phyloP scores from a whole-genome alignment of 1,140 invertebrate species.

The Drosophila mauritiana region DNA sequence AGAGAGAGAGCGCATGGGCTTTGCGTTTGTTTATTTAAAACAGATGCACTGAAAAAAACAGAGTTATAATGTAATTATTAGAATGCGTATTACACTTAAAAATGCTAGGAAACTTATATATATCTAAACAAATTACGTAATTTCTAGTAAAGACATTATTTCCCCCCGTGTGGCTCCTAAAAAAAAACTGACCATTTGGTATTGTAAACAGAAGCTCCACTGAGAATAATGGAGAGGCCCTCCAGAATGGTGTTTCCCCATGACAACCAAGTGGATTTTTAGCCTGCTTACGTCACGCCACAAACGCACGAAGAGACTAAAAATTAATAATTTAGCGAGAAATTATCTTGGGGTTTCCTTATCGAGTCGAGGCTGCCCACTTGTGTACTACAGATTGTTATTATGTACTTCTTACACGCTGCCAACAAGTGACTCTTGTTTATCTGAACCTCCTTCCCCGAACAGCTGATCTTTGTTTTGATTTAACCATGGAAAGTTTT shows the following conservation, averaged over 20 bases:
- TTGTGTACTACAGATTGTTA: conserved; percentile 30
- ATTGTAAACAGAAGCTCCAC: conserved; percentile 21
- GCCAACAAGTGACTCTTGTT: conserved; percentile 16
- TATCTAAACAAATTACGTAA: too few species aligned
- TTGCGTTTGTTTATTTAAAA: neutral
- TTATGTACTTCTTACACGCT: conserved; percentile 13
- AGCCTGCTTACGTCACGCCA: conserved; percentile 9
- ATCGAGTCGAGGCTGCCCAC: conserved; percentile 8
- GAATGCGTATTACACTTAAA: neutral
- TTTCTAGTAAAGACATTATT: neutral
- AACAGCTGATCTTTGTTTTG: conserved; percentile 28
- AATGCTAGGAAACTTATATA: too few species aligned
- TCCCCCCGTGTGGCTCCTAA: neutral
- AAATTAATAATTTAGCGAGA: conserved; percentile 21
- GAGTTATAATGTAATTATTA: too few species aligned
- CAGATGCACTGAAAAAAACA: neutral
- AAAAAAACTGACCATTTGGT: neutral
- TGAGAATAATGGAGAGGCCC: conserved; percentile 30
- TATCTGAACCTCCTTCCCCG: conserved; percentile 16
- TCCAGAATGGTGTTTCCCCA: conserved; percentile 5
- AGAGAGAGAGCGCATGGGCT: conserved; percentile 31
- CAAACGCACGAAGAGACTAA: neutral
- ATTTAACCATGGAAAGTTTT: conserved; percentile 42
- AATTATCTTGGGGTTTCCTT: conserved; percentile 29
- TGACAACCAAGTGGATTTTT: neutral